Evolutionary conservation across 2,113 vertebrate genomes (phyloP).

Genomic region (Phaethornis superciliosus): DNA sequence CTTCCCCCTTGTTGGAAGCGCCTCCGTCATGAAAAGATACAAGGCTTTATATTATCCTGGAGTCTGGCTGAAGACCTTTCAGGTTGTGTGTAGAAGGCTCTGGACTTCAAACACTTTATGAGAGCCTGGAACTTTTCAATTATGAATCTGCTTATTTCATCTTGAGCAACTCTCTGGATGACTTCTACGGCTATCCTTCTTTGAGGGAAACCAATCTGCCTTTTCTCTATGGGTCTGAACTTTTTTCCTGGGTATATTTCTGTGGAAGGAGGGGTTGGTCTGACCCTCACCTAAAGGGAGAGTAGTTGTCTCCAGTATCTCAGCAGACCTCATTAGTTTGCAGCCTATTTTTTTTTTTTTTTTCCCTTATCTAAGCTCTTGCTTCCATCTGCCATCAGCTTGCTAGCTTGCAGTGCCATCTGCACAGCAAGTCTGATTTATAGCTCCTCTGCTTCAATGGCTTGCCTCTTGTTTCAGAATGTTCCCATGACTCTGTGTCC

Average conservation of each 20-base stretch:
- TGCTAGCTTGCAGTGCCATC: constrained; percentile 54
- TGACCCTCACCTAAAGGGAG: background rate
- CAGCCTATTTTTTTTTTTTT: background rate
- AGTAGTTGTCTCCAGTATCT: background rate
- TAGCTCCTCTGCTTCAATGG: constrained; percentile 22
- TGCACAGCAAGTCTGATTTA: constrained; percentile 48
- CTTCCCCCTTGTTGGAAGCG: background rate
- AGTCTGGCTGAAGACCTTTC: background rate
- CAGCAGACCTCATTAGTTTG: constrained; percentile 59
- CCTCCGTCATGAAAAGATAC: background rate
- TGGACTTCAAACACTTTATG: background rate
- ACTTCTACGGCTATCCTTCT: background rate
- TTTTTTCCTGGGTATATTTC: background rate
- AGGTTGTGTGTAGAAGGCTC: background rate
- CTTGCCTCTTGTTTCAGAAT: constrained; percentile 19
- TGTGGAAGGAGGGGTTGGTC: background rate
- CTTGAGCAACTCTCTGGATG: background rate
- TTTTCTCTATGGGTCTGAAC: background rate
- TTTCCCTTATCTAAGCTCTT: constrained; percentile 7
- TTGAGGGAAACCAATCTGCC: background rate
- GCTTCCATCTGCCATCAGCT: constrained; percentile 66
- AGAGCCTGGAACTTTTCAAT: background rate
- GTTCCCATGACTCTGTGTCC: constrained; percentile 31
- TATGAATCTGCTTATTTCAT: background rate
- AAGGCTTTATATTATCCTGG: background rate